phyloP scores from a whole-genome alignment of 2,113 vertebrate genomes.

The Seriola aureovittata region DNA sequence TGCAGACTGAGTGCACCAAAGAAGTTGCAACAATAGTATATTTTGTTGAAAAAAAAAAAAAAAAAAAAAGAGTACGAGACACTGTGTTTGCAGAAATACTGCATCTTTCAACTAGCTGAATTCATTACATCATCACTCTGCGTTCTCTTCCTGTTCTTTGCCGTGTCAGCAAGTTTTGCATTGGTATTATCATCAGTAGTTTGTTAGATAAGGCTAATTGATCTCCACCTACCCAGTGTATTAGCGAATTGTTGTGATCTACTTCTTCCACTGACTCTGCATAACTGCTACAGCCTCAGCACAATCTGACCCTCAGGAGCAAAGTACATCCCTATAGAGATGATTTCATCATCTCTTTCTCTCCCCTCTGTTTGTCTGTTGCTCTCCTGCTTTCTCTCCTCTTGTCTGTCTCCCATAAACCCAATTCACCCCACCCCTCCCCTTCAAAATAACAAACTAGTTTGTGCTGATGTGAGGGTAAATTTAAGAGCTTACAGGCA shows the following conservation, averaged over 20 bases:
- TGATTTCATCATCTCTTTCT: constrained; percentile 73
- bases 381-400: constrained; percentile 32
- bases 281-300: constrained; percentile 78
- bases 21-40: constrained; percentile 39
- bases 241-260: constrained; percentile 71
- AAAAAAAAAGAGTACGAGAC: constrained; percentile 14
- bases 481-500: constrained; percentile 66
- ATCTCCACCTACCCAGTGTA: constrained; percentile 73
- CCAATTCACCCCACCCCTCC: constrained; percentile 20
- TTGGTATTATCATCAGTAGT: constrained; percentile 78
- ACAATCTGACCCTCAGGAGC: constrained; percentile 76
- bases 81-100: constrained; percentile 56
- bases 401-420: constrained; percentile 54
- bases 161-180: constrained; percentile 66
- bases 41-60: constrained; percentile 17
- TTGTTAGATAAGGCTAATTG: constrained; percentile 83
- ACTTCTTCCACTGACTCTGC: constrained; percentile 79
- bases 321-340: constrained; percentile 68
- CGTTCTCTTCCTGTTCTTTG: constrained; percentile 57
- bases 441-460: constrained; percentile 39
- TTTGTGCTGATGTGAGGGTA: constrained; percentile 67
- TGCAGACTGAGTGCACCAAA: constrained; percentile 52
- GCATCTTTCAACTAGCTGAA: constrained; percentile 61
- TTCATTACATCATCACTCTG: constrained; percentile 73
- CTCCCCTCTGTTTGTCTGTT: constrained; percentile 32